Conservation (phyloP, 2,113 vertebrate genomes). For the Reinhardtius hippoglossoides region DNA sequence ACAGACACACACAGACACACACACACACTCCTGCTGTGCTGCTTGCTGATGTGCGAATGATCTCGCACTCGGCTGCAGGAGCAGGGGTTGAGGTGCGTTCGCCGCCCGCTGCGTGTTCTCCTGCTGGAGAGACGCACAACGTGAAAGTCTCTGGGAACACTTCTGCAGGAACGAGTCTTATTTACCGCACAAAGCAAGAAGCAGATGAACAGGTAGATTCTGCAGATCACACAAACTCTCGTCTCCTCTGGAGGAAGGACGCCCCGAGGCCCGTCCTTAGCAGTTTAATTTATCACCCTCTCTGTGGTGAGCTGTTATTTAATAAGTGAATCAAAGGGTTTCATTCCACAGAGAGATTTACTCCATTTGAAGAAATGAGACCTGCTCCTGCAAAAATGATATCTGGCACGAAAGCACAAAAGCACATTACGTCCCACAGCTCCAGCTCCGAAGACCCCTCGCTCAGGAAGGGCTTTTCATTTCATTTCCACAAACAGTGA, state of each 20-base stretch:
- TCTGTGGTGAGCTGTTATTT: conserved; percentile 26
- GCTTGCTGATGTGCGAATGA: conserved; percentile 45
- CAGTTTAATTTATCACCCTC: conserved; percentile 18
- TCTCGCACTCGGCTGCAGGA: conserved; percentile 19
- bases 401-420: neutral
- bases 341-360: neutral
- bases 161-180: conserved; percentile 13
- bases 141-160: neutral
- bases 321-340: conserved; percentile 14
- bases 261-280: conserved; percentile 22
- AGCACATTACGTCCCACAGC: neutral
- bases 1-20: neutral
- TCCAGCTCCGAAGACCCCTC: conserved; percentile 6
- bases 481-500: neutral
- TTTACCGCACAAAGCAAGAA: conserved; percentile 14
- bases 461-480: neutral
- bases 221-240: neutral
- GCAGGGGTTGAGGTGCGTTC: neutral
- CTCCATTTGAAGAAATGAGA: conserved; percentile 31
- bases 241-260: neutral
- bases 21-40: conserved; percentile 16
- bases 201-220: neutral
- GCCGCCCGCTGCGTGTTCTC: too few species aligned
- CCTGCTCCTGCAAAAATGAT: conserved; percentile 19
- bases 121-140: too few species aligned